A percentile compares a stretch with the other conserved stretches of the same genome.
phyloP scores from a whole-genome alignment of 2,797 vertebrate species.

The Dromococcyx pavoninus region DNA sequence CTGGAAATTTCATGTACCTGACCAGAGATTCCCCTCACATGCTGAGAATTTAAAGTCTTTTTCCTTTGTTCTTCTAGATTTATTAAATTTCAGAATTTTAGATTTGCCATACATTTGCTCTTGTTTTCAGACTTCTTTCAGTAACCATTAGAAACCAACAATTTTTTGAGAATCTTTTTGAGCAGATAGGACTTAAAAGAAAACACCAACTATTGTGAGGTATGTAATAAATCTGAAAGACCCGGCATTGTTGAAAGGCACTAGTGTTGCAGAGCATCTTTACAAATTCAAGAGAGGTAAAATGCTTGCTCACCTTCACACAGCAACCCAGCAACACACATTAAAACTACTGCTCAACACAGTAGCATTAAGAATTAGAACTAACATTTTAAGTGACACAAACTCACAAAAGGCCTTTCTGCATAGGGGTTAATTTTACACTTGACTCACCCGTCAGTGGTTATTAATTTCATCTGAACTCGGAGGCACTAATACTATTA shows the following conservation, averaged over 20 bases:
- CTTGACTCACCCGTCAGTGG: neutral
- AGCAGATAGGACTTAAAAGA: neutral
- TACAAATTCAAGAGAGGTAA: neutral
- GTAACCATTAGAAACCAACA: neutral
- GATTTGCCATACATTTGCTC: neutral
- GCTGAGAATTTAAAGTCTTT: neutral
- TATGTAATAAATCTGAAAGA: neutral
- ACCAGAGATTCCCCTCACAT: neutral
- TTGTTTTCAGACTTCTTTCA: neutral
- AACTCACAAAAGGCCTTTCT: neutral
- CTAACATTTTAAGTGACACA: neutral
- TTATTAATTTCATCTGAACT: neutral
- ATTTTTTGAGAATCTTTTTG: neutral
- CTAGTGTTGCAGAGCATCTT: neutral
- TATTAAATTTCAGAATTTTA: neutral
- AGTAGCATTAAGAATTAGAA: neutral
- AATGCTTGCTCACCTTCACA: neutral
- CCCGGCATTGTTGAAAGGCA: neutral
- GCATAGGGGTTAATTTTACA: neutral
- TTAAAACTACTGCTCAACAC: neutral
- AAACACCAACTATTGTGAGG: neutral
- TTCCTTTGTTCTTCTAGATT: neutral
- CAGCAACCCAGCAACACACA: neutral
- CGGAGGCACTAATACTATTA: neutral
- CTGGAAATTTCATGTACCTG: neutral